Evolutionary conservation across 2,113 vertebrate genomes (phyloP), one percentile per base, ranked within the genome.

Genomic region (Hippocampus abdominalis): DNA sequence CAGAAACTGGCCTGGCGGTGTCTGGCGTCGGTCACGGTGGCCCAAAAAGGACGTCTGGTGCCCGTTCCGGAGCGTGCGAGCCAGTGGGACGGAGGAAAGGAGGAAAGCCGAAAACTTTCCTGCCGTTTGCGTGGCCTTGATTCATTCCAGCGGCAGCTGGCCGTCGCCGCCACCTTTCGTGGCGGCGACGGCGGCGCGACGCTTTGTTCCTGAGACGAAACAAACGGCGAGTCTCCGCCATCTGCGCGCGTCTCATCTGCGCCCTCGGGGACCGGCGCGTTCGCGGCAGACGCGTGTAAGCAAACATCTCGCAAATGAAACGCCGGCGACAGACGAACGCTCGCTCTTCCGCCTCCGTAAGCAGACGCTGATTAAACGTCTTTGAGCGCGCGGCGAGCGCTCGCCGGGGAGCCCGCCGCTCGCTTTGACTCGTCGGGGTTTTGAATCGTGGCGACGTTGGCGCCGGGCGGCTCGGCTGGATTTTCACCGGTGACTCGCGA

Each of bases 211-310:
- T 6, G 23, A 23, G 63, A 64, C 46, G 23, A 64, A 46, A 64
- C 63, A 64, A 64, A 60, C 12, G 15, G 15, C 12, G 25, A 46
- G n/a, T 64, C 23, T 64, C 63, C 63, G 42, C 63, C 63, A 64
- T 64, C 63, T 64, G 63, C 12, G 63, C 13, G n/a, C 42, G 63
- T 64, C 63, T 64, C 63, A 46, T 64, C 63, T 46, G 2, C 63
- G 13, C n/a, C 12, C 11, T 25, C 36, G 61, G 32, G 32, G 32
- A 36, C 32, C 0, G 1, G 32, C 32, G 32, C 12, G 32, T 27
- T 16, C 46, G 63, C 42, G n/a, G 4, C 5, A 25, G 23, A 27
- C 63, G 27, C 39, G 3, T 64, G 39, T 25, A 64, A 64, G 42
- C 42, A 15, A 25, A 27, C 40, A 16, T 10, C 25, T 64, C n/a